Conservation (phyloP, 2,113 vertebrate genomes). For the Alosa alosa region DNA sequence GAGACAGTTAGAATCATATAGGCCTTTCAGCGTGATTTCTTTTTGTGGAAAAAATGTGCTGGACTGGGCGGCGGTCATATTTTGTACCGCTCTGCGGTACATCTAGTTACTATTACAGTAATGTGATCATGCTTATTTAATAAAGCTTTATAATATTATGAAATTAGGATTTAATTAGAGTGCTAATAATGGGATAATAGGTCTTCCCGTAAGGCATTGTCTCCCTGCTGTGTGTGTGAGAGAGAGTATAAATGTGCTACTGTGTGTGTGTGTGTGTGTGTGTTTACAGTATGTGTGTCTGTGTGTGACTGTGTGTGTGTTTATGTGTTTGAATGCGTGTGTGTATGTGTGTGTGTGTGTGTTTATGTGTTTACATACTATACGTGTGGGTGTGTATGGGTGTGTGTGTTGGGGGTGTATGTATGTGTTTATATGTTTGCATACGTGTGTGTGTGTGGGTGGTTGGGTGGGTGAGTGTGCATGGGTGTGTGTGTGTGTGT, state of each 20-base stretch:
- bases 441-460: too few species aligned
- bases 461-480: background rate
- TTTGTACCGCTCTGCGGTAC: too few species aligned
- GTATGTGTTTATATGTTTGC: background rate
- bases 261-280: background rate
- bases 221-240: background rate
- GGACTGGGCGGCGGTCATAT: too few species aligned
- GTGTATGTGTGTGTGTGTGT: background rate
- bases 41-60: too few species aligned
- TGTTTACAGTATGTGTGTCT: background rate
- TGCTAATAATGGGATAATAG: background rate
- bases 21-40: too few species aligned
- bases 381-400: background rate
- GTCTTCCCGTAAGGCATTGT: background rate
- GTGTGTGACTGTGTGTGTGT: background rate
- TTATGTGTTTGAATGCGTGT: background rate
- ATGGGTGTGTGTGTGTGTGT: background rate
- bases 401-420: background rate
- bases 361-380: background rate
- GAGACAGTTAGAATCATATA: too few species aligned
- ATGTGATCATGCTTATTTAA: background rate
- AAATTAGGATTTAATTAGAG: background rate
- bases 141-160: background rate
- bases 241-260: background rate
- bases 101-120: too few species aligned